A percentile compares a stretch with the other conserved stretches of the same genome.
phyloP scores from a whole-genome alignment of 1,140 invertebrate species.

The Drosophila pachea region DNA sequence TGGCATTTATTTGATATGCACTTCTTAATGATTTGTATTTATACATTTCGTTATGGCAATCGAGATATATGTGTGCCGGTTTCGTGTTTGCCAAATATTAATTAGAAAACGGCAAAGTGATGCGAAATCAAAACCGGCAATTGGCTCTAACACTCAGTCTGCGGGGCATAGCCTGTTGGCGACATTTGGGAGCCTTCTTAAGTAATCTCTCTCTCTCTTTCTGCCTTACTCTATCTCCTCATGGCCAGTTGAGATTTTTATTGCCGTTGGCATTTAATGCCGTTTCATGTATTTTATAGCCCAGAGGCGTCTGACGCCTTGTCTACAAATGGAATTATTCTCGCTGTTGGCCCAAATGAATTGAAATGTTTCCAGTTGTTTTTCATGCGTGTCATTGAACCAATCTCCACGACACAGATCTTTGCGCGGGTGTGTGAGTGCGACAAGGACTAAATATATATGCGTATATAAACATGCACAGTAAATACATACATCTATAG shows the following conservation, averaged over 20 bases:
- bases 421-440: constrained; percentile 14
- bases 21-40: constrained; percentile 29
- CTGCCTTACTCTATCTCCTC: background rate
- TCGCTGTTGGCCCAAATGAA: constrained; percentile 32
- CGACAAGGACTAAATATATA: constrained; percentile 29
- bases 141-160: background rate
- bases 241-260: constrained; percentile 49
- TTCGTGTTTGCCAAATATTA: constrained; percentile 44
- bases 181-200: constrained; percentile 35
- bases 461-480: constrained; percentile 10
- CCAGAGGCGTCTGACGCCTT: constrained; percentile 51
- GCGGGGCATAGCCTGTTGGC: background rate
- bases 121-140: constrained; percentile 54
- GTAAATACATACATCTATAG: background rate
- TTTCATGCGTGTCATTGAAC: constrained; percentile 57
- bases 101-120: constrained; percentile 47
- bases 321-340: constrained; percentile 40
- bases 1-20: constrained; percentile 10
- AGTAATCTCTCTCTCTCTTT: constrained; percentile 12
- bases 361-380: constrained; percentile 38
- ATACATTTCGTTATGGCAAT: background rate
- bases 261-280: constrained; percentile 45
- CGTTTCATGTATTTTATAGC: constrained; percentile 64
- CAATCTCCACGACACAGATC: constrained; percentile 15
- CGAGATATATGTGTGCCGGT: constrained; percentile 48